phyloP scores from a whole-genome alignment of 1,140 invertebrate species.

The Lepidotrigona ventralis region DNA sequence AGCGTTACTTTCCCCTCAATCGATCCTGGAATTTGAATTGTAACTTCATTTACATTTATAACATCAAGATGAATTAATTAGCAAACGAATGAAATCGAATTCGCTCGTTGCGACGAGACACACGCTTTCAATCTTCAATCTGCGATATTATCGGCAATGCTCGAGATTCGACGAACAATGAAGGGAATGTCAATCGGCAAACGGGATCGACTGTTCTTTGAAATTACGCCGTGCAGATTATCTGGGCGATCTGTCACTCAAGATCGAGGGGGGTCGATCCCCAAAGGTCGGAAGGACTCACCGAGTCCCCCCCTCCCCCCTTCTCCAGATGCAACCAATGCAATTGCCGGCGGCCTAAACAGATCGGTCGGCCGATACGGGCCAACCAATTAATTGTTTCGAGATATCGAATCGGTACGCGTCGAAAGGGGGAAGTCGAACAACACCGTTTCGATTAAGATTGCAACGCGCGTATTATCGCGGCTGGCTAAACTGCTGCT shows the following conservation, averaged over 20 bases:
- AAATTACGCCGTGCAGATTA: background rate
- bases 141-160: too few relatives aligned
- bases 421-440: slow-evolving; percentile 9
- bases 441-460: slow-evolving; percentile 38
- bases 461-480: slow-evolving; percentile 33
- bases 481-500: background rate
- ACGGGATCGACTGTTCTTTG: background rate
- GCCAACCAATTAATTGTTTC: slow-evolving; percentile 20
- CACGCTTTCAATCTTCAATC: too few relatives aligned
- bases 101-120: too few relatives aligned
- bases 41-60: too few relatives aligned
- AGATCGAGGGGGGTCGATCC: too few relatives aligned
- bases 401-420: background rate
- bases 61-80: too few relatives aligned
- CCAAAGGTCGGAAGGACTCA: background rate
- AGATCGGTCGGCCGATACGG: background rate
- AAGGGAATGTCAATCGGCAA: background rate
- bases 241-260: background rate
- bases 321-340: too few relatives aligned
- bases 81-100: too few relatives aligned
- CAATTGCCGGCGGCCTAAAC: background rate
- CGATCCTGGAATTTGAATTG: background rate
- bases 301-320: too few relatives aligned
- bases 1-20: too few relatives aligned
- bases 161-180: too few relatives aligned